These are phyloP conservation scores for Harpagoxenus sublaevis DNA, from an alignment of 2,888 invertebrate genomes.

Conservation along the genomic window DNA sequence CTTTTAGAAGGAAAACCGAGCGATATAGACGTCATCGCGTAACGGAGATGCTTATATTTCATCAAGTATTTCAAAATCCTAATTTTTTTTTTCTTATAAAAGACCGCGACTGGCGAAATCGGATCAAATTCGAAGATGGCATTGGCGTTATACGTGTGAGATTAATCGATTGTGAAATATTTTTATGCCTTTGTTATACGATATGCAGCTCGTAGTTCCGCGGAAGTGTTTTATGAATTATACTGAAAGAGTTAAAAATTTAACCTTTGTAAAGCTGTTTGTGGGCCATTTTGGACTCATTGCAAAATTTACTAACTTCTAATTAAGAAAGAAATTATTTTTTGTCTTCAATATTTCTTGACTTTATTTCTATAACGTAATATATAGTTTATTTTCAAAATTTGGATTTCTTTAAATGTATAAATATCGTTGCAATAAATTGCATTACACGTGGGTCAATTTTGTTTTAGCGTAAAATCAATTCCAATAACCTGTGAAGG, in stretches of 20 bases:
- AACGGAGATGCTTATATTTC: not conserved
- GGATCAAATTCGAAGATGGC: not conserved
- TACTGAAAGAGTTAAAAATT: not conserved
- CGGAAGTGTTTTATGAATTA: not conserved
- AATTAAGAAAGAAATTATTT: not conserved
- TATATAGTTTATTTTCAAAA: not conserved
- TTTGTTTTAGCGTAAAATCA: not conserved
- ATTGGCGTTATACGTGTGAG: not conserved
- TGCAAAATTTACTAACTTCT: not conserved
- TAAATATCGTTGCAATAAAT: not conserved
- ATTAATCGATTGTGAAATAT: conserved; percentile 21
- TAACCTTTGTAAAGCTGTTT: not conserved
- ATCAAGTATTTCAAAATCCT: not conserved
- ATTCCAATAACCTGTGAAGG: not conserved
- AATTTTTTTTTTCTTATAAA: not conserved
- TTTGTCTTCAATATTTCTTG: not conserved
- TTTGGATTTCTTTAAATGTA: not conserved
- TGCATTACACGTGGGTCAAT: not conserved
- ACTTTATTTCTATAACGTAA: not conserved
- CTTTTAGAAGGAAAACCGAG: not conserved
- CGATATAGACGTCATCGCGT: not conserved
- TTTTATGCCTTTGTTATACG: not conserved
- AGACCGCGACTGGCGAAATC: not conserved
- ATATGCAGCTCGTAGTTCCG: not conserved
- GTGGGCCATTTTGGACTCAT: not conserved